Percentiles rank a stretch among this genome's conserved stretches.
Evolutionary conservation across 1,140 invertebrate genomes (phyloP).

Genomic region (Drosophila hydei): DNA sequence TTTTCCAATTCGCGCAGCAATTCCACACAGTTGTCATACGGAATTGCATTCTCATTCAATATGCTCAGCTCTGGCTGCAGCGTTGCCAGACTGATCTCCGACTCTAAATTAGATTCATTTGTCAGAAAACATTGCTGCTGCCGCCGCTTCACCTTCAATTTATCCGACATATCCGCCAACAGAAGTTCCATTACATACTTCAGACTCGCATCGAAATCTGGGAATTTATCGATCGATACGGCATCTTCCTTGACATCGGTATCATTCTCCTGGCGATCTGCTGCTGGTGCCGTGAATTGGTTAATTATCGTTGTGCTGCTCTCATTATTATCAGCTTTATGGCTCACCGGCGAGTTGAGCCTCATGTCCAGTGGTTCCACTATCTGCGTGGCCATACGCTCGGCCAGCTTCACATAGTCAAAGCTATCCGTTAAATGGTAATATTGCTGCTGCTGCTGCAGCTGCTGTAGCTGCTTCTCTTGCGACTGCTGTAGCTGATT

Average conservation of each 20-base stretch:
- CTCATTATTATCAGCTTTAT: neutral
- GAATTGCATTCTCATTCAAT: no score
- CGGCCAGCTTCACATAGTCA: slow-evolving; percentile 24
- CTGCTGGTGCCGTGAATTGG: neutral
- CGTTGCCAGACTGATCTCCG: neutral
- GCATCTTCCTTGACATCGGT: neutral
- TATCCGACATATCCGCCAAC: neutral
- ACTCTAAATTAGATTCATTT: neutral
- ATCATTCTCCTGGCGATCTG: neutral
- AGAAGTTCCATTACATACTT: slow-evolving; percentile 5
- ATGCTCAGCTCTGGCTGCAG: neutral
- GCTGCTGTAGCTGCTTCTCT: no score
- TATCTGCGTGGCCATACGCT: neutral
- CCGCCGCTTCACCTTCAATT: neutral
- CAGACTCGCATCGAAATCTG: slow-evolving; percentile 8
- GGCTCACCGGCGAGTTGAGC: slow-evolving; percentile 4
- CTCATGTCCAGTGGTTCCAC: no score
- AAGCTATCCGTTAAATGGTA: neutral
- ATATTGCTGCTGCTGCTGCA: no score
- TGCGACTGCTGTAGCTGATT: no score
- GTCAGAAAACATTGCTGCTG: no score
- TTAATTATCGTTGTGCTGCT: slow-evolving; percentile 1
- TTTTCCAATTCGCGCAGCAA: no score
- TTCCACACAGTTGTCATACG: neutral
- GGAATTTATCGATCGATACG: no score